Conservation (phyloP, 2,888 invertebrate species). For the Urechis unicinctus region DNA sequence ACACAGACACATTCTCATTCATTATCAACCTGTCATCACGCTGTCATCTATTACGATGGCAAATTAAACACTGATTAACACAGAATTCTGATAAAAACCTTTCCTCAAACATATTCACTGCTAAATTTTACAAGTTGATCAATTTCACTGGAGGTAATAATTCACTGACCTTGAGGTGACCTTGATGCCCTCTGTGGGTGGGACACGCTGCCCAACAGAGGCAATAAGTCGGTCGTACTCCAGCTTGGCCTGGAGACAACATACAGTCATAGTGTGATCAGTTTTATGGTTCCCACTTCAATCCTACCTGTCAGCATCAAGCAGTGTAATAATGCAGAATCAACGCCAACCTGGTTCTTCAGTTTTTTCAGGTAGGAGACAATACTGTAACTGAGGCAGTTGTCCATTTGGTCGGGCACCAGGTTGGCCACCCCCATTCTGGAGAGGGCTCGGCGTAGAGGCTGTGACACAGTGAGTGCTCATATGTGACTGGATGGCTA, state of each 20-base stretch:
- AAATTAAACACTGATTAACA: too few relatives aligned
- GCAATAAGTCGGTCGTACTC: conserved; percentile 50
- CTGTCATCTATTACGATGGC: too few relatives aligned
- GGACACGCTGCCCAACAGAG: conserved; percentile 46
- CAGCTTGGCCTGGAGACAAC: conserved; percentile 40
- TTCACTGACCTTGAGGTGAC: conserved; percentile 49
- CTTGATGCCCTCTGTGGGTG: conserved; percentile 63
- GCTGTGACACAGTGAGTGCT: too few relatives aligned
- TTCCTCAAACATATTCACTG: too few relatives aligned
- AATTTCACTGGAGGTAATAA: too few relatives aligned
- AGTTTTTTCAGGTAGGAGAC: conserved; percentile 90
- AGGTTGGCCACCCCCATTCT: conserved; percentile 86
- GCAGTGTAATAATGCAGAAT: background rate
- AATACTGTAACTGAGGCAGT: conserved; percentile 85
- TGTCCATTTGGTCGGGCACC: conserved; percentile 87
- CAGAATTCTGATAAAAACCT: too few relatives aligned
- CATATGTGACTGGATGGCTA: too few relatives aligned
- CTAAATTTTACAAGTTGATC: too few relatives aligned
- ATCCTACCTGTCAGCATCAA: too few relatives aligned
- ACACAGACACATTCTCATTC: too few relatives aligned
- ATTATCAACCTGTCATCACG: too few relatives aligned
- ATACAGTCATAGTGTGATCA: background rate
- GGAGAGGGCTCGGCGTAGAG: conserved; percentile 79
- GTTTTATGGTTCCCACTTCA: too few relatives aligned
- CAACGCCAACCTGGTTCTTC: conserved; percentile 62